A percentile compares a stretch with the other conserved stretches of the same genome.
These are phyloP conservation scores for Trissonchulus latispiculum DNA, from an alignment of 2,888 invertebrate species.

Conservation along the genomic window DNA sequence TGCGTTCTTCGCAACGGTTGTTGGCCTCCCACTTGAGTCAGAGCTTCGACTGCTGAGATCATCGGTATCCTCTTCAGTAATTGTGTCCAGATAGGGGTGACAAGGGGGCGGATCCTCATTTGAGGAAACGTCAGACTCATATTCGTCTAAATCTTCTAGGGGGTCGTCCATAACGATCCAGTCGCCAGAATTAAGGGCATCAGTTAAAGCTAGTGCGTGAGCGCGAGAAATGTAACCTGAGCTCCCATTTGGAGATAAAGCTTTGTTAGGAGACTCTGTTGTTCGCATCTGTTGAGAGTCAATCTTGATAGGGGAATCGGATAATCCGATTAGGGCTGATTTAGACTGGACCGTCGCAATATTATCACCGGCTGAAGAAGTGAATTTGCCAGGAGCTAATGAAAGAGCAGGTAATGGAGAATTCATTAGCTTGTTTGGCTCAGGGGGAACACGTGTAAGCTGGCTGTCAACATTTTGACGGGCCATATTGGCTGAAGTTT, in stretches of 20 bases:
- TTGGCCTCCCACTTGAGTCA: background rate
- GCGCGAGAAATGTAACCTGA: background rate
- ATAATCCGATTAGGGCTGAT: too few species aligned
- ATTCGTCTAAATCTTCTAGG: too few species aligned
- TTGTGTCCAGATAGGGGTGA: constrained; percentile 24
- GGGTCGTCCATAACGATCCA: background rate
- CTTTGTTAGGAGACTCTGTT: too few species aligned
- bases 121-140: background rate
- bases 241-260: too few species aligned
- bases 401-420: background rate
- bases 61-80: constrained; percentile 25
- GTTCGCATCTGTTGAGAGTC: too few species aligned
- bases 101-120: background rate
- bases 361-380: too few species aligned
- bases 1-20: background rate
- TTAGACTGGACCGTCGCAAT: background rate
- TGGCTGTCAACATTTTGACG: too few species aligned
- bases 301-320: too few species aligned
- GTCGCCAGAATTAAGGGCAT: background rate
- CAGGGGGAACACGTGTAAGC: background rate
- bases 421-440: background rate
- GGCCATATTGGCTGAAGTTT: background rate
- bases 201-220: background rate
- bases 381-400: background rate
- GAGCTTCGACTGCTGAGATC: constrained; percentile 13